Base-by-base conservation (phyloP, 2,888 invertebrate genomes). In the Apodemia mormo region DNA sequence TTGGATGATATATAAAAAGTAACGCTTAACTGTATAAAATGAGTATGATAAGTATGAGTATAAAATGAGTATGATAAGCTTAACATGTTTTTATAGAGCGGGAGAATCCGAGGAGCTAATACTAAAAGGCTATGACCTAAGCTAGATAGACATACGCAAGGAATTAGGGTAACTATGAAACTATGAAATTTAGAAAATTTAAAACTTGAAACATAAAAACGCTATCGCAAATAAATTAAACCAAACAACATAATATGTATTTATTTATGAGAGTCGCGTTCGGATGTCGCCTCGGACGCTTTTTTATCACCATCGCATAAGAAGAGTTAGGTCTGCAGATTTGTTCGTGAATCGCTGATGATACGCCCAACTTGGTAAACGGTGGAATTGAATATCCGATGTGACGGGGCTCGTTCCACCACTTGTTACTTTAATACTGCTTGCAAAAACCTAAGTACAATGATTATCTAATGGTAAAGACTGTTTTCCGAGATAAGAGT, bases 241-340 rank as follows among this genome's bases (percentile, higher is more conserved):
- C 81, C 85, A 78, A 14, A 65, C 74, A 67, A 75, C 74, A 71
- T 75, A 73, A 84, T 87, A 89, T 90, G 85, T 89, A 88, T 90
- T 89, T 90, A 90, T 90, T 89, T 88, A 90, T 90, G 85, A 90
- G 86, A 77, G 78, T 80, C 85, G 82, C 88, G 85, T 85, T 88
- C 84, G 85, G 84, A 87, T 87, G 90, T 90, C 89, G 79, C 76
- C 72, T 78, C 82, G 85, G 80, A 86, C 88, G 88, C 88, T 84
- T 91, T 91, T 91, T 91, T 90, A 87, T 81, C 80, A 75, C 76
- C 33, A 67, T 70, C 78, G 87, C 85, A 90, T 87, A 87, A 88
- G 80, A 74, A 77, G 75, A 77, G 73, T 76, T 77, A 78, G 79
- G 58, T 75, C 79, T 72, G 73, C 77, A 81, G 85, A 85, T 85